Conservation (phyloP, 2,888 invertebrate species). For the Parnassius apollo region DNA sequence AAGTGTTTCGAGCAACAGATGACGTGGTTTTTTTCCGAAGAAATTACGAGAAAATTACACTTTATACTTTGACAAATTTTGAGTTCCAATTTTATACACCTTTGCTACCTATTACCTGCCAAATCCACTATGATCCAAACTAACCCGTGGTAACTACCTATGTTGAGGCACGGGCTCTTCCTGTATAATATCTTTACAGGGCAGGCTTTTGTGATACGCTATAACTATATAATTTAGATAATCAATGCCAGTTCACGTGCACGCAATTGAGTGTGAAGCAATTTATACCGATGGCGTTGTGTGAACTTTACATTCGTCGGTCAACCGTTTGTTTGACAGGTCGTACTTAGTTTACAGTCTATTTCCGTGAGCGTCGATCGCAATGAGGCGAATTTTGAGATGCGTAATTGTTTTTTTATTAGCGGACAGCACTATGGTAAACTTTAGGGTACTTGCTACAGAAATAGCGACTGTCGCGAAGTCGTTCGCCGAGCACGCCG, state of each 20-base stretch:
- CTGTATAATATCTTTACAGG: no score
- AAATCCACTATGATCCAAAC: no score
- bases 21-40: no score
- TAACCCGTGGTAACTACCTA: no score
- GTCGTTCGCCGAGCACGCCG: slow-evolving; percentile 78
- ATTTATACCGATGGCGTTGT: slow-evolving; percentile 5
- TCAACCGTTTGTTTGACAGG: slow-evolving; percentile 1
- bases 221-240: no score
- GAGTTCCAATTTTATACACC: no score
- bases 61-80: no score
- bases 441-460: slow-evolving; percentile 69
- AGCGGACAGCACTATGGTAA: slow-evolving; percentile 72
- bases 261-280: not conserved
- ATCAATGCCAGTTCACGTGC: not conserved
- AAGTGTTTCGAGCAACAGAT: no score
- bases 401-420: slow-evolving; percentile 68
- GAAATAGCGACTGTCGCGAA: slow-evolving; percentile 69
- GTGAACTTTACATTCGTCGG: not conserved
- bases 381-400: slow-evolving; percentile 57
- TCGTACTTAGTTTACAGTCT: slow-evolving; percentile 7
- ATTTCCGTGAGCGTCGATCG: slow-evolving; percentile 4
- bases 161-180: no score
- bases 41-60: no score
- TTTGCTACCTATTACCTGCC: no score
- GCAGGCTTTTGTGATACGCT: no score